Conservation (phyloP, 1,140 invertebrate genomes). For the Rhagoletis zephyria region DNA sequence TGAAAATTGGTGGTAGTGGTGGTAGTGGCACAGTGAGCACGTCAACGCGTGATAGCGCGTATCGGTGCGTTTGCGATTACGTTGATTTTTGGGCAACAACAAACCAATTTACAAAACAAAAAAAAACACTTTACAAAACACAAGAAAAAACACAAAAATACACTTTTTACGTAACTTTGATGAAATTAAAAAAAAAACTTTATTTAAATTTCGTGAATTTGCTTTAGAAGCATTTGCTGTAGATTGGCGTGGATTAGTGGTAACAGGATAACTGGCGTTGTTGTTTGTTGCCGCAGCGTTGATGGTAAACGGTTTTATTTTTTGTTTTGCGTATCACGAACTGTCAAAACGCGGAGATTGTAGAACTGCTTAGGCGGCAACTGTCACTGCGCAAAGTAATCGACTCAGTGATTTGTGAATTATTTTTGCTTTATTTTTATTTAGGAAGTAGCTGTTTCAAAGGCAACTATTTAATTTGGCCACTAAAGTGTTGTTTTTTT, state of each 20-base stretch:
- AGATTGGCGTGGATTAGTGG: neutral
- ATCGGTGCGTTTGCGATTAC: slow-evolving; percentile 13
- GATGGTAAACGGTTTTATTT: too few relatives aligned
- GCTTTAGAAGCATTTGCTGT: neutral
- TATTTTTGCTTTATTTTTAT: neutral
- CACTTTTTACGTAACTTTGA: neutral
- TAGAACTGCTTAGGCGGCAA: neutral
- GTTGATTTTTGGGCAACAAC: neutral
- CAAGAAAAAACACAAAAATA: neutral
- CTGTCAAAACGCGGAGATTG: too few relatives aligned
- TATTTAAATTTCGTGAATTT: neutral
- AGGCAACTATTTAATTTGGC: slow-evolving; percentile 30
- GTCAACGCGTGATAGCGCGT: slow-evolving; percentile 12
- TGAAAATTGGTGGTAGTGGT: slow-evolving; percentile 51
- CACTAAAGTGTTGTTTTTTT: neutral
- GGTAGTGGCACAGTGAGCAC: slow-evolving; percentile 31
- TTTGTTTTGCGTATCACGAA: neutral
- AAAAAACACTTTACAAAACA: neutral
- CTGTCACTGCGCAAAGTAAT: neutral
- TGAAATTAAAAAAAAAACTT: neutral
- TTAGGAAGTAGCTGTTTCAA: neutral
- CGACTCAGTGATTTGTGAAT: neutral
- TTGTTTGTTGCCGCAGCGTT: neutral
- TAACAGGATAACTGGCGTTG: neutral
- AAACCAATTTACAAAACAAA: neutral